Evolutionary conservation across 2,888 invertebrate species (phyloP).

Genomic region (Andrena fulva): DNA sequence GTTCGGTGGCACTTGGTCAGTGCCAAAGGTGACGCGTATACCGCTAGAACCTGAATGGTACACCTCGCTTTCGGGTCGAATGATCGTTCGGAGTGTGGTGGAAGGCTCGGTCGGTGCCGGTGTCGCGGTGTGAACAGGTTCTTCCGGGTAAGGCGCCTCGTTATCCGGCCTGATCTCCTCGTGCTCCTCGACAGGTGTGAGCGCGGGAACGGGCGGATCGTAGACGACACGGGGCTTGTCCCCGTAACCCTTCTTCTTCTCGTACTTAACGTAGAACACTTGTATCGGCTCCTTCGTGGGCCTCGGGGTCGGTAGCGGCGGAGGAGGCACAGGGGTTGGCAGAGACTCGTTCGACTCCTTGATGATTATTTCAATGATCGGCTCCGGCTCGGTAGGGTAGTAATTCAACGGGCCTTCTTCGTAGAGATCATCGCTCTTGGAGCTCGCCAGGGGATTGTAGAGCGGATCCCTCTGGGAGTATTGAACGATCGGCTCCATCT

Average conservation of each 20-base stretch:
- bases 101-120: constrained; percentile 87
- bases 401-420: constrained; percentile 76
- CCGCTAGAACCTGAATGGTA: constrained; percentile 92
- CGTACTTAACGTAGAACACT: constrained; percentile 96
- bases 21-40: constrained; percentile 93
- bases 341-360: constrained; percentile 94
- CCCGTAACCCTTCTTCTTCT: constrained; percentile 91
- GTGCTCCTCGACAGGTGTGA: constrained; percentile 90
- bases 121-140: constrained; percentile 86
- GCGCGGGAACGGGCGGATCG: constrained; percentile 92
- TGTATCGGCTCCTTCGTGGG: constrained; percentile 94
- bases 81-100: constrained; percentile 93
- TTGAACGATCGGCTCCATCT: constrained; percentile 92
- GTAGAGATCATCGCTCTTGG: constrained; percentile 85
- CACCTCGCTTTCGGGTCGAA: constrained; percentile 94
- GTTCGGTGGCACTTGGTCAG: constrained; percentile 85
- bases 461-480: constrained; percentile 93
- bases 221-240: constrained; percentile 91
- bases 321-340: constrained; percentile 87
- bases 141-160: constrained; percentile 86
- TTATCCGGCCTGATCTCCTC: constrained; percentile 84
- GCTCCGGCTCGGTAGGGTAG: constrained; percentile 90
- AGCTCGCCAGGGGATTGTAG: constrained; percentile 87
- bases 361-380: constrained; percentile 96
- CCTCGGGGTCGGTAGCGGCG: constrained; percentile 81